These are phyloP conservation scores for Marasmarcha lunaedactyla DNA, from an alignment of 2,888 invertebrate genomes.

Conservation along the genomic window DNA sequence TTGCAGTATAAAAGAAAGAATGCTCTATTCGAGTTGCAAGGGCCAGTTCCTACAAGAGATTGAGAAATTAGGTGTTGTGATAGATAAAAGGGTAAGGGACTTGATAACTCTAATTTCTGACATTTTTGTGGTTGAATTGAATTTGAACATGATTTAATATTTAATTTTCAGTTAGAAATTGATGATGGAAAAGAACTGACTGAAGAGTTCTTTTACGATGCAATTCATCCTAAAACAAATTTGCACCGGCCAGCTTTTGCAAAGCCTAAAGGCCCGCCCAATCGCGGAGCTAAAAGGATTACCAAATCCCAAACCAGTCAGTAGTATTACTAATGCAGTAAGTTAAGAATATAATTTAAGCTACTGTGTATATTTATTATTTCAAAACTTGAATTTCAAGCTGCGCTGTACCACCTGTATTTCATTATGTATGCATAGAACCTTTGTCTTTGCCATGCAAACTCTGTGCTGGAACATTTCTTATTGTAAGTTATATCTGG, in stretches of 20 bases:
- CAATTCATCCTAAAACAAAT: slow-evolving; percentile 93
- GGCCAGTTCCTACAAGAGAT: slow-evolving; percentile 89
- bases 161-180: slow-evolving; percentile 83
- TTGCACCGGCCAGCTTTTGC: slow-evolving; percentile 92
- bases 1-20: slow-evolving; percentile 96
- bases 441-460: no score
- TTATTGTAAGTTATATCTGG: no score
- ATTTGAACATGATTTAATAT: background rate
- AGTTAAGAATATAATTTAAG: background rate
- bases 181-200: slow-evolving; percentile 91
- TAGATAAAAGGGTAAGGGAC: slow-evolving; percentile 88
- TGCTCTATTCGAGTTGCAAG: slow-evolving; percentile 99
- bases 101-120: background rate
- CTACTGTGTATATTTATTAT: background rate
- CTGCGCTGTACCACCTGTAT: background rate
- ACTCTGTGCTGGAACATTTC: no score
- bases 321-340: slow-evolving; percentile 18
- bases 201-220: slow-evolving; percentile 90
- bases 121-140: background rate
- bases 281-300: slow-evolving; percentile 90
- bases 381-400: background rate
- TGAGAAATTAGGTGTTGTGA: slow-evolving; percentile 80
- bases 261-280: slow-evolving; percentile 96
- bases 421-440: background rate
- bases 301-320: slow-evolving; percentile 75